Evolutionary conservation across 2,113 vertebrate species (phyloP).

Genomic region (Oryzias curvinotus): DNA sequence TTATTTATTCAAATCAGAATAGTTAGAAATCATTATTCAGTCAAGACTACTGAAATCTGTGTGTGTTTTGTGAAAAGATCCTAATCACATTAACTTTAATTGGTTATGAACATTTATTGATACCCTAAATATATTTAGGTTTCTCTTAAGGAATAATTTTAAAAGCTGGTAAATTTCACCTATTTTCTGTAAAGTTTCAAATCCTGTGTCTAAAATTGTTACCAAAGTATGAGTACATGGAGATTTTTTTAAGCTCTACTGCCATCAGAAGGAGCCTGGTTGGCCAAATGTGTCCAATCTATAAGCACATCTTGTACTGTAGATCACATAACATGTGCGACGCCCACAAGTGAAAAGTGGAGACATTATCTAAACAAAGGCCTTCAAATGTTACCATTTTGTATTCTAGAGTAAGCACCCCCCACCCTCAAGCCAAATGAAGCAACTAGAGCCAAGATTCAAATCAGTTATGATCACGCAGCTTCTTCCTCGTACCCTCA

Average conservation of each 20-base stretch:
- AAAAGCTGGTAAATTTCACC: no score
- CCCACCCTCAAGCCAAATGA: conserved; percentile 52
- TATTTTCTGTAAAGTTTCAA: no score
- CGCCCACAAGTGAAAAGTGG: conserved; percentile 39
- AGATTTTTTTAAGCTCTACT: not conserved
- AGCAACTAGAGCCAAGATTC: conserved; percentile 54
- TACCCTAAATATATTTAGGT: no score
- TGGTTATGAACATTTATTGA: no score
- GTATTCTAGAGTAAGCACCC: conserved; percentile 21
- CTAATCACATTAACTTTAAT: no score
- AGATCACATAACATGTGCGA: conserved; percentile 37
- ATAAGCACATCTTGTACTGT: conserved; percentile 24
- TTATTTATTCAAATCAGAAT: no score
- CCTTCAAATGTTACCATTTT: conserved; percentile 39
- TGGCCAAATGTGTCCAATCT: conserved; percentile 14
- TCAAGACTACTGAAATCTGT: no score
- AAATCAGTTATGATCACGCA: conserved; percentile 42
- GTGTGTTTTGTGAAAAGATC: no score
- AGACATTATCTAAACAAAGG: conserved; percentile 18
- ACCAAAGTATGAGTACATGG: no score
- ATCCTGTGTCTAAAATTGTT: no score
- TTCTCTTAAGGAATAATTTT: no score
- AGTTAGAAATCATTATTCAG: no score
- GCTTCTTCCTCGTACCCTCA: conserved; percentile 56
- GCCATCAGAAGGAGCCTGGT: conserved; percentile 4